Percentiles rank a stretch among this genome's conserved stretches.
Evolutionary conservation across 2,113 vertebrate species (phyloP).

Genomic region (Sceloporus undulatus): DNA sequence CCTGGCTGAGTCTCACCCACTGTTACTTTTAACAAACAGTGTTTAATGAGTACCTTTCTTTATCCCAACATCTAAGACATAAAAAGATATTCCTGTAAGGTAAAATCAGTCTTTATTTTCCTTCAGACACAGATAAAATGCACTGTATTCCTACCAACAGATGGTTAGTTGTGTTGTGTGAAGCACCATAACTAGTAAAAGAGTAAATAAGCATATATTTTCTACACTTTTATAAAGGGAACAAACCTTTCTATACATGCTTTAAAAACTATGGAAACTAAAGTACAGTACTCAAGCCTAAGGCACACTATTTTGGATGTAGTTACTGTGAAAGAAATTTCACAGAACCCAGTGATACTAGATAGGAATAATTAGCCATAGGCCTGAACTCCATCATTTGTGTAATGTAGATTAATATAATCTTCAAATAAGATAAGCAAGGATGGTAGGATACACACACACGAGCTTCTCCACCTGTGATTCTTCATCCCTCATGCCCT

Average conservation of each 20-base stretch:
- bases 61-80: constrained; percentile 12
- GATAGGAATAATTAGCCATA: background rate
- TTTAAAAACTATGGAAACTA: constrained; percentile 24
- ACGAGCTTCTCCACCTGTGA: background rate
- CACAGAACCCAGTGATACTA: background rate
- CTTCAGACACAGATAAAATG: constrained; percentile 56
- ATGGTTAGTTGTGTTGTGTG: constrained; percentile 43
- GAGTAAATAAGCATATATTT: constrained; percentile 16
- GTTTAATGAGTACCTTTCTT: constrained; percentile 34
- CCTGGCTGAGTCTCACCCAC: constrained; percentile 12
- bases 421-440: background rate
- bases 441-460: background rate
- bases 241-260: constrained; percentile 2
- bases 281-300: background rate
- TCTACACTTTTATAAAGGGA: constrained; percentile 47
- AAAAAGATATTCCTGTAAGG: constrained; percentile 40
- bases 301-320: background rate
- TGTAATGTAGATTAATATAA: background rate
- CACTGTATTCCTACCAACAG: constrained; percentile 45
- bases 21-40: constrained; percentile 47
- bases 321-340: background rate
- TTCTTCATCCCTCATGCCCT: background rate
- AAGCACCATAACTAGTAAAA: constrained; percentile 50
- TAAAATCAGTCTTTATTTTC: constrained; percentile 49
- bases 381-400: background rate